Percentiles rank a stretch among this genome's conserved stretches.
These are phyloP conservation scores for Numenius arquata DNA, from an alignment of 2,113 vertebrate genomes.

Conservation along the genomic window DNA sequence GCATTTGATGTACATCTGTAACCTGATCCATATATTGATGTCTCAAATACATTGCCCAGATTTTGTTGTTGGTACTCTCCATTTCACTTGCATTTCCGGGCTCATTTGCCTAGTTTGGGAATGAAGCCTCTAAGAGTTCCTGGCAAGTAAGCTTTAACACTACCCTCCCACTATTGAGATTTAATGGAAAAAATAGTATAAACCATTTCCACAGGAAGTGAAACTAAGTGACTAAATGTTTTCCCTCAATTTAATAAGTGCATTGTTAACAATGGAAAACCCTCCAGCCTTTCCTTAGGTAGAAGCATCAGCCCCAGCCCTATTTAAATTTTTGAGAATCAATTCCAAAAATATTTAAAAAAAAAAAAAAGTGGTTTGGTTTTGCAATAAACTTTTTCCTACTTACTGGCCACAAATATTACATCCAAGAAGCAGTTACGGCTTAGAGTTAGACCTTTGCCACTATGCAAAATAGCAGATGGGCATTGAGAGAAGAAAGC, in stretches of 20 bases:
- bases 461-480: not conserved
- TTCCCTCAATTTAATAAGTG: not conserved
- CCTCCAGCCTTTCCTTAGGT: not conserved
- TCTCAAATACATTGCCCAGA: not conserved
- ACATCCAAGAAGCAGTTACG: not conserved
- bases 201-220: not conserved
- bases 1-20: not conserved
- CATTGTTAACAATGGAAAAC: not conserved
- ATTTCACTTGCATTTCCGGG: not conserved
- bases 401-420: not conserved
- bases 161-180: not conserved
- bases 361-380: not conserved
- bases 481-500: not conserved
- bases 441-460: not conserved
- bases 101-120: not conserved
- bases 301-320: not conserved
- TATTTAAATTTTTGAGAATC: not conserved
- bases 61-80: not conserved
- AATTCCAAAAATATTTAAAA: not conserved
- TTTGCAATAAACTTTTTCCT: not conserved
- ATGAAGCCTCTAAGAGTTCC: not conserved
- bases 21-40: not conserved
- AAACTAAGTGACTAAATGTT: not conserved
- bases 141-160: not conserved
- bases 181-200: not conserved